Base-by-base conservation (phyloP, 2,113 vertebrate species). In the chimpanzee (Pan troglodytes) region DNA sequence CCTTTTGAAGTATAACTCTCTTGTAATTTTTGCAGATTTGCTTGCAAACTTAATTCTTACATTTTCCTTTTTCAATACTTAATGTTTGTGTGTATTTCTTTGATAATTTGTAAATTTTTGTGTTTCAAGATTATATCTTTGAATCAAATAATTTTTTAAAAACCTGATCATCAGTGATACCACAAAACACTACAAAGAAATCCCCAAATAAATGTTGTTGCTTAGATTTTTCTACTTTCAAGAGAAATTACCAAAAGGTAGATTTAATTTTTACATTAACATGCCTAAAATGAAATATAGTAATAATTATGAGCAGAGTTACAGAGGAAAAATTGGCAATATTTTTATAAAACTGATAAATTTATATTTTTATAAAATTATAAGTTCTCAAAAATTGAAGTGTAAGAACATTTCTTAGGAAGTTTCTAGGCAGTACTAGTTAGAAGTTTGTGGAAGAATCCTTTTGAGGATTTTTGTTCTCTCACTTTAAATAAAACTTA, bases 61-160 rank as follows among this genome's bases (percentile, higher is more conserved):
- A 67, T 82, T 87, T 92, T 78, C 27, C 32, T 72, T 92, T 94
- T 72, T 45, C 40, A 82, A 2, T 87, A 32, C 17, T 93, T 87
- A 23, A 23, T 50, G 4, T 64, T 8, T 94, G 40, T 73, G 12
- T 86, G 27, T 89, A 52, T 88, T 97, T 80, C 27, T 90, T 93
- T 68, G 52, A 67, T 25, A 90, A 45, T 50, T 75, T 91, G 11
- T 94, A 89, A 64, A 61, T 64, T 85, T 50, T 88, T 84, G 43
- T 52, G 14, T 91, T 94, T 96, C 55, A 59, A 93, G n/a, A 85
- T 83, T 92, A 68, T 59, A 95, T 91, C 35, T 90, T 94, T 82
- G 70, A 80, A 88, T 70, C 16, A 83, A 79, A 5, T 61, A 40
- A 61, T 64, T 93, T 72, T 96, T 72, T 20, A 22, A 82, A 68